Evolutionary conservation across 2,888 invertebrate species (phyloP), one percentile per base, ranked within the genome.

Genomic region (Drosophila anomalata): DNA sequence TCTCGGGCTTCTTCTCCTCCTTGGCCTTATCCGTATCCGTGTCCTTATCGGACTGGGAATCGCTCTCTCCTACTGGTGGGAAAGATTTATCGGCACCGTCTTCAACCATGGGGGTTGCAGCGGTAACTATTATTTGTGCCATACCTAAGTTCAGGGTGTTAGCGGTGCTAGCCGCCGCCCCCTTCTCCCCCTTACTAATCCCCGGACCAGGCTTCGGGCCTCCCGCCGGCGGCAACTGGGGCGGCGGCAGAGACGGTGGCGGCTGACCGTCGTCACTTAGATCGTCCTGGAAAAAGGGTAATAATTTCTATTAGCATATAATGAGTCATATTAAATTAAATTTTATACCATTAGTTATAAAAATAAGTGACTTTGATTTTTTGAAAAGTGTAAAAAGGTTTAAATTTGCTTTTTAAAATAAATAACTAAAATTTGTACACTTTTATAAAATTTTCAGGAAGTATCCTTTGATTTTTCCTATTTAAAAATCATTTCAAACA

Each of bases 71-170:
- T 88, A 88, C 89, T 89, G 95, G 95, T 87, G 96, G 96, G 92
- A 96, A 96, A 36, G 95, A 94, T 89, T 94, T 95, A 79, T 96
- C 96, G 88, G 90, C 89, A 42, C 96, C 94, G 89, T 97, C 96
- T 92, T 98, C 97, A 87, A 95, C 93, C 96, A 97, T 97, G 47
- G 98, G 98, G 46, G 98, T 98, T 75, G 98, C 97, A 58, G 97
- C 97, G 50, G 97, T 98, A 91, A 98, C 97, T 66, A 97, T 97
- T 84, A 98, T 97, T 92, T 97, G 96, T 56, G 96, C 97, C 81
- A 96, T 96, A 73, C 96, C 96, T 74, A 97, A 93, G 80, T 96
- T 96, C 80, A 94, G 93, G 78, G 94, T 94, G 78, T 94, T 74
- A 53, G 61, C 75, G 58, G 65, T 66, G 50, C 26, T 65, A 41